Conservation (phyloP, 2,888 invertebrate species). For the Antitype chi region DNA sequence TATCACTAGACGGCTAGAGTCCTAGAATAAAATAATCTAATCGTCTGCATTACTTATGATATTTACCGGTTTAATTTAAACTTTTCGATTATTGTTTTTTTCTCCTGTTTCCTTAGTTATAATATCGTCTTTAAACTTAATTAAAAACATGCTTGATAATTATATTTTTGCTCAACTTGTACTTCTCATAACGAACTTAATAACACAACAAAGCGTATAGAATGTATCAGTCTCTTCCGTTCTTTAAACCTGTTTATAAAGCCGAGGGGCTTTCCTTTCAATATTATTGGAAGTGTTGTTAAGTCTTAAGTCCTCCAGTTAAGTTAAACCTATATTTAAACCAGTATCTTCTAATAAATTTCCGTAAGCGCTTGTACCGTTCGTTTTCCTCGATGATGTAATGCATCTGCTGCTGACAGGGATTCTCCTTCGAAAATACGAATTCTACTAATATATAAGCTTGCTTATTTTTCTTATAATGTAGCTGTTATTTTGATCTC, state of each 20-base stretch:
- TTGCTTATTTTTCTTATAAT: neutral
- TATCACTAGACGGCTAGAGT: neutral
- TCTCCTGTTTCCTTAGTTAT: neutral
- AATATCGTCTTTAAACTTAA: neutral
- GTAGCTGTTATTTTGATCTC: slow-evolving; percentile 2
- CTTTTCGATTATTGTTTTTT: neutral
- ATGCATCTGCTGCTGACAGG: slow-evolving; percentile 38
- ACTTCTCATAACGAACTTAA: neutral
- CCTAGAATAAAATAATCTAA: no score
- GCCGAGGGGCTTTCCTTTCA: neutral
- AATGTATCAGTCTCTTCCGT: neutral
- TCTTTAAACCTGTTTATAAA: neutral
- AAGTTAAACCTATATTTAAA: slow-evolving; percentile 24
- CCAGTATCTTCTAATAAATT: slow-evolving; percentile 43
- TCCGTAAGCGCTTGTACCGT: slow-evolving; percentile 33
- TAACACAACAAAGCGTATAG: neutral
- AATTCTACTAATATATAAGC: slow-evolving; percentile 22
- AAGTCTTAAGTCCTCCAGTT: slow-evolving; percentile 16
- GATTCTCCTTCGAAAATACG: slow-evolving; percentile 30
- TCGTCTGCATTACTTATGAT: no score
- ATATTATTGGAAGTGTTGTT: neutral
- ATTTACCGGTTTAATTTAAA: neutral
- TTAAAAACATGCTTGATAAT: neutral
- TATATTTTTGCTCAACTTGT: neutral
- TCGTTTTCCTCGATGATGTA: slow-evolving; percentile 43